These are phyloP conservation scores for Pinna nobilis DNA, from an alignment of 1,140 invertebrate genomes.

Conservation along the genomic window DNA sequence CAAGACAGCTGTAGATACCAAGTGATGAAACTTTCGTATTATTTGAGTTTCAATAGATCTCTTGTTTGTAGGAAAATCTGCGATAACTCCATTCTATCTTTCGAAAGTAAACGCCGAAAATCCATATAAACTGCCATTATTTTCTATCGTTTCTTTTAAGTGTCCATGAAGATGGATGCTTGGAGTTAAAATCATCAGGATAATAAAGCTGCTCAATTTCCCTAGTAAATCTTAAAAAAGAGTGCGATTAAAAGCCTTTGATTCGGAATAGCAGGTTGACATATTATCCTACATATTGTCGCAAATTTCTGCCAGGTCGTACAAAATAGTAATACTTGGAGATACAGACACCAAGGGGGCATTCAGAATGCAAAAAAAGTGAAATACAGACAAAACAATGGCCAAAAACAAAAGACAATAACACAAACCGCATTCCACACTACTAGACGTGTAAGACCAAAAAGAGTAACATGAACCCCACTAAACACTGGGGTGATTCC, in stretches of 20 bases:
- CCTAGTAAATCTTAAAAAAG: slow-evolving; percentile 29
- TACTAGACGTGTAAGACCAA: too few relatives aligned
- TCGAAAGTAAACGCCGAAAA: slow-evolving; percentile 46
- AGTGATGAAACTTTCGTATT: slow-evolving; percentile 24
- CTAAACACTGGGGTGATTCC: too few relatives aligned
- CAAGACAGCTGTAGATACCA: not conserved
- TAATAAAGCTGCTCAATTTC: slow-evolving; percentile 30
- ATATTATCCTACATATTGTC: slow-evolving; percentile 17
- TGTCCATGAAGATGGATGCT: slow-evolving; percentile 48
- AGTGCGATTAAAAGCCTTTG: slow-evolving; percentile 3
- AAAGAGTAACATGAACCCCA: too few relatives aligned
- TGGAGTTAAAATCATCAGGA: slow-evolving; percentile 20
- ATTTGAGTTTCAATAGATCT: slow-evolving; percentile 29
- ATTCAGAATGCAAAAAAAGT: too few relatives aligned
- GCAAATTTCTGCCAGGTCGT: slow-evolving; percentile 42
- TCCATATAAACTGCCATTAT: slow-evolving; percentile 45
- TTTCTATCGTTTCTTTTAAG: slow-evolving; percentile 24
- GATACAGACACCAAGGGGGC: too few relatives aligned
- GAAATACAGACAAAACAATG: too few relatives aligned
- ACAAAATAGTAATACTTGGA: too few relatives aligned
- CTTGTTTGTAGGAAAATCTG: slow-evolving; percentile 33
- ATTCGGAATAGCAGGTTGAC: slow-evolving; percentile 6
- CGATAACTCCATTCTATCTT: slow-evolving; percentile 37
- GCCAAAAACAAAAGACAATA: too few relatives aligned
- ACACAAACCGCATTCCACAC: too few relatives aligned